A percentile compares a stretch with the other conserved stretches of the same genome.
These are phyloP conservation scores for Coenobita brevimanus DNA, from an alignment of 1,140 invertebrate genomes.

Conservation along the genomic window DNA sequence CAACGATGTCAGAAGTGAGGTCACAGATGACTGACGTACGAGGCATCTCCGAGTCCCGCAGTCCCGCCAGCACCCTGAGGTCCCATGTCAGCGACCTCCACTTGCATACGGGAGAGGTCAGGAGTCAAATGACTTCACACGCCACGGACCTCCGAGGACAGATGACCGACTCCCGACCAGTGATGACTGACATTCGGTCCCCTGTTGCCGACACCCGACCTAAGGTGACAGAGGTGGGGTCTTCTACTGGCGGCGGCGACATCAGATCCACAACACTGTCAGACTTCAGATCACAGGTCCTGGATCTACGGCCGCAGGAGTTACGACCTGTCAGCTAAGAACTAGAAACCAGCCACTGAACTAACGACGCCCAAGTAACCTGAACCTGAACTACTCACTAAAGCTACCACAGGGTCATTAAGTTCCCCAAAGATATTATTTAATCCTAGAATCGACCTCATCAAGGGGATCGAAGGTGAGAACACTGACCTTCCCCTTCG, in stretches of 20 bases:
- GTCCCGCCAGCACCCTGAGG: conserved; percentile 25
- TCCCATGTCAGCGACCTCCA: conserved; percentile 36
- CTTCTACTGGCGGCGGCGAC: conserved; percentile 2
- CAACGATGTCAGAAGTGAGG: conserved; percentile 19
- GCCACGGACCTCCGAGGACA: conserved; percentile 36
- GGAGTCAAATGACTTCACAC: conserved; percentile 33
- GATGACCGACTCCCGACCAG: conserved; percentile 37
- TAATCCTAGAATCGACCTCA: too few relatives aligned
- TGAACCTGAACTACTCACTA: too few relatives aligned
- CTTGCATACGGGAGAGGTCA: conserved; percentile 32
- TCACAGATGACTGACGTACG: conserved; percentile 33
- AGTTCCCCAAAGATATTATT: too few relatives aligned
- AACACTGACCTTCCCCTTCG: too few relatives aligned
- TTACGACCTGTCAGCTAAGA: conserved; percentile 47
- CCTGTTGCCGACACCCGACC: conserved; percentile 23
- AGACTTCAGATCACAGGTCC: conserved; percentile 51
- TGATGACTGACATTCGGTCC: conserved; percentile 10
- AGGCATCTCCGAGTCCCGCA: not conserved
- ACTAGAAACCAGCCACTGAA: too few relatives aligned
- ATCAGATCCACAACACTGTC: conserved; percentile 13
- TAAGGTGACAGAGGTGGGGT: conserved; percentile 34
- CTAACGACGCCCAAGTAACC: too few relatives aligned
- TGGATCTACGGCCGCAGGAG: conserved; percentile 52
- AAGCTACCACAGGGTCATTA: too few relatives aligned
- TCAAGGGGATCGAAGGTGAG: too few relatives aligned